Base-by-base conservation (phyloP, 1,140 invertebrate genomes). In the Belonocnema kinseyi region DNA sequence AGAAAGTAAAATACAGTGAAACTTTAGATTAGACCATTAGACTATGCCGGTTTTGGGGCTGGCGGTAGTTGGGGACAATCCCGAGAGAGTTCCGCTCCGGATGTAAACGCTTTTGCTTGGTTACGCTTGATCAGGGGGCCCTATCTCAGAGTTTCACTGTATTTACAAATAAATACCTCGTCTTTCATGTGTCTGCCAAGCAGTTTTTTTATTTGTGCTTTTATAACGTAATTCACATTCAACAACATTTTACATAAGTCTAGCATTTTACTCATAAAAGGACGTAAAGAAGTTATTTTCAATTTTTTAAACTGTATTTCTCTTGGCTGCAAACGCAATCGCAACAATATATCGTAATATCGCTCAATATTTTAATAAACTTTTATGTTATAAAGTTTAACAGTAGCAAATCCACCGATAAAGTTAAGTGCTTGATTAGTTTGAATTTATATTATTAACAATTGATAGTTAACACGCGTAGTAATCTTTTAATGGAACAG, bases 151-250 rank as follows among this genome's bases (percentile, higher is more conserved):
- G 1, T 26, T 26, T 26, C 21, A 26, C 21, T 26, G 21, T 16
- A 53, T 14, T 16, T n/a, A 56, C n/a, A 17, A 56, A 56, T 17
- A 58, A 74, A 58, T 51, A 21, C 10, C 13, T 16, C 56, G 26
- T 26, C 17, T 58, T 11, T 0, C 8, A 14, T 54, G 16, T 14
- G 13, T 72, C 19, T 72, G n/a, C 19, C 50, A 72, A 72, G 50
- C 50, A 72, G 51, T 73, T 66, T 74, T n/a, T 83, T 87, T 88
- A 88, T 88, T 87, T 88, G 82, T 85, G 79, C 79, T 85, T 85
- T 85, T 81, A 83, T 81, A 85, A 86, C 77, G 71, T 85, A 76
- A 82, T 79, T 75, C 78, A 85, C 82, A 82, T 74, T 53, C 53
- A 78, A 74, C 40, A 54, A 76, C 13, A 52, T 75, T 52, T 66